phyloP scores from a whole-genome alignment of 1,140 invertebrate species.

The Bombus sibiricus region DNA sequence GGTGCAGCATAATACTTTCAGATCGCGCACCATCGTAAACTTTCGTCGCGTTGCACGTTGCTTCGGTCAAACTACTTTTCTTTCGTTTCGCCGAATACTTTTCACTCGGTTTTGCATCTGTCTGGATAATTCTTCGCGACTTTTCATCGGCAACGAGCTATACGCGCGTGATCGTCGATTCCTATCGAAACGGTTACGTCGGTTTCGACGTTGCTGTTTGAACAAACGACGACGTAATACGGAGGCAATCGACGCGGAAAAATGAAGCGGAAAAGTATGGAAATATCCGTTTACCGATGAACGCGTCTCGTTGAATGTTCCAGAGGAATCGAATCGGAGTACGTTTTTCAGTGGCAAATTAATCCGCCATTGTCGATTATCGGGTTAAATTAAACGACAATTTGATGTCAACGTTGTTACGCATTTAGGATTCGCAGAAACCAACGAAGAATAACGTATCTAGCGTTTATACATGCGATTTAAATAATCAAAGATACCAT shows the following conservation, averaged over 20 bases:
- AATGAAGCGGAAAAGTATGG: too few species aligned
- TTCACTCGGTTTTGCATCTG: too few species aligned
- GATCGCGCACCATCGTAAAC: slow-evolving; percentile 38
- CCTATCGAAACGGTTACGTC: background rate
- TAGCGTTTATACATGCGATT: background rate
- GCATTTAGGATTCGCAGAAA: too few species aligned
- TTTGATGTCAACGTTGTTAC: background rate
- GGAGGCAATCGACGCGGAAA: too few species aligned
- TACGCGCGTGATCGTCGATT: background rate
- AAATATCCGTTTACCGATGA: too few species aligned
- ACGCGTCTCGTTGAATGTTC: too few species aligned
- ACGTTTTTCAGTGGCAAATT: background rate
- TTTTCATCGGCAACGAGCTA: too few species aligned
- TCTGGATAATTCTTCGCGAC: too few species aligned
- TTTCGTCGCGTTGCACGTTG: slow-evolving; percentile 21
- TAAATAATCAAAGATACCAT: background rate
- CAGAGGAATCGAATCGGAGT: too few species aligned
- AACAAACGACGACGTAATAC: too few species aligned
- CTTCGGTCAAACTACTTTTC: slow-evolving; percentile 3
- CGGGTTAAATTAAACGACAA: background rate
- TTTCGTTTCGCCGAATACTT: background rate
- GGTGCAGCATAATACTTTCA: slow-evolving; percentile 34
- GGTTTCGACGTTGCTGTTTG: background rate
- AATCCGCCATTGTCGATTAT: background rate
- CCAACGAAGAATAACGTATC: background rate